These are phyloP conservation scores for Phortica variegata DNA, from an alignment of 1,140 invertebrate species.

Conservation along the genomic window DNA sequence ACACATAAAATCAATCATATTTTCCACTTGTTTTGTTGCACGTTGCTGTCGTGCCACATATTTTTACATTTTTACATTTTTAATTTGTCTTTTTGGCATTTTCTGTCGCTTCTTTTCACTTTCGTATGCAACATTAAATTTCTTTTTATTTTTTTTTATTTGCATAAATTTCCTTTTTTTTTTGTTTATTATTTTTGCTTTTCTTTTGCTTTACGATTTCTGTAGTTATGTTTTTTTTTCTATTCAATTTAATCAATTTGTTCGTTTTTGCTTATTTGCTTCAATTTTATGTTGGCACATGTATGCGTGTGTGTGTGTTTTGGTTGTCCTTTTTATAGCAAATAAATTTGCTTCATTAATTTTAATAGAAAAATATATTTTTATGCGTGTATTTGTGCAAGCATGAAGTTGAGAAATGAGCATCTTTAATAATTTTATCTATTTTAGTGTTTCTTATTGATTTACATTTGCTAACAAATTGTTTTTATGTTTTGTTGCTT, in stretches of 20 bases:
- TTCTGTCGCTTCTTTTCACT: not conserved
- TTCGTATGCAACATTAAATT: too few relatives aligned
- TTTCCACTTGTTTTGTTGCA: slow-evolving; percentile 5
- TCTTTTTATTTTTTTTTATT: not conserved
- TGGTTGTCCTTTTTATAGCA: slow-evolving; percentile 6
- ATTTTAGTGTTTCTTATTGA: not conserved
- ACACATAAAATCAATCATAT: slow-evolving; percentile 51
- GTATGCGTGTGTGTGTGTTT: not conserved
- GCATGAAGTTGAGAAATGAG: not conserved
- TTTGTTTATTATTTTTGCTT: slow-evolving; percentile 31
- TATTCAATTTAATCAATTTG: too few relatives aligned
- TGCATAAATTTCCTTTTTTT: slow-evolving; percentile 23
- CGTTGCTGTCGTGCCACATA: too few relatives aligned
- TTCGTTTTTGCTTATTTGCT: too few relatives aligned
- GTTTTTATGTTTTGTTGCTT: slow-evolving; percentile 1
- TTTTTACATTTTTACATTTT: slow-evolving; percentile 6
- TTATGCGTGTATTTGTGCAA: slow-evolving; percentile 18
- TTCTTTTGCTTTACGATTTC: slow-evolving; percentile 18
- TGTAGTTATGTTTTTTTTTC: too few relatives aligned
- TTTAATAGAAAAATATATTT: slow-evolving; percentile 53
- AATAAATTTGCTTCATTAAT: slow-evolving; percentile 51
- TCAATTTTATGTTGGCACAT: too few relatives aligned
- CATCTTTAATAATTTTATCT: not conserved
- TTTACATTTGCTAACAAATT: slow-evolving; percentile 9
- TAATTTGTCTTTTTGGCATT: not conserved